phyloP scores from a whole-genome alignment of 2,113 vertebrate species.

The Vulpes ferrilata region DNA sequence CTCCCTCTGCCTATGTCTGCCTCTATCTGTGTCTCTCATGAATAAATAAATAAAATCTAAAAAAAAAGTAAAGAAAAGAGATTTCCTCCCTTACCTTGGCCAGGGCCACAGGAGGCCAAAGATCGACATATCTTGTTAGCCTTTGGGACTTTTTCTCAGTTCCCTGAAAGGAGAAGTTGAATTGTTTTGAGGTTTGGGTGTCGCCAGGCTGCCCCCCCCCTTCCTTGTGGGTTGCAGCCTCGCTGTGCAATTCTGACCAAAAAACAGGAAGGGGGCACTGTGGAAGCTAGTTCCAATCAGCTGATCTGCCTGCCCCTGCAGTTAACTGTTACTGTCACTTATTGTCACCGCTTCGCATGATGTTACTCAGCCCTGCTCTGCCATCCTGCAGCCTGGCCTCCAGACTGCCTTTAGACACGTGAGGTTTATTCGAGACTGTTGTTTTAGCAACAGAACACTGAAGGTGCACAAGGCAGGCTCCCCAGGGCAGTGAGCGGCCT shows the following conservation, averaged over 20 bases:
- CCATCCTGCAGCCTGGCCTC: background rate
- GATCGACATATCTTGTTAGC: constrained; percentile 10
- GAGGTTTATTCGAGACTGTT: no score
- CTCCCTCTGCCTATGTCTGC: no score
- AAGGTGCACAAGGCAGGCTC: background rate
- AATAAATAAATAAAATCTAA: no score
- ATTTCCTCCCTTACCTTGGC: background rate
- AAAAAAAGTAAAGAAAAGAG: no score
- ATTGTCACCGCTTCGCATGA: background rate
- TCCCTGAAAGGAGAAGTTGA: constrained; percentile 87
- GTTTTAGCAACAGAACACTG: background rate
- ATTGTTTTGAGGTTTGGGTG: constrained; percentile 81
- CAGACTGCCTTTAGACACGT: background rate
- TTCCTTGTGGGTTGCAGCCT: constrained; percentile 50
- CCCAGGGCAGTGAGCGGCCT: accelerated
- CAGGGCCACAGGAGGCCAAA: background rate
- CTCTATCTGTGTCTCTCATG: no score
- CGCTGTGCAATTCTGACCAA: constrained; percentile 74
- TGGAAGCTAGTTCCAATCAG: constrained; percentile 80
- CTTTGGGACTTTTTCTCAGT: constrained; percentile 66
- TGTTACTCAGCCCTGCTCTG: background rate
- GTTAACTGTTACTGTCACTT: constrained; percentile 76
- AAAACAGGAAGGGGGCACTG: constrained; percentile 87
- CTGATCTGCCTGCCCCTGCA: constrained; percentile 73
- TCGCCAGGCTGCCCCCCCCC: constrained; percentile 6